Evolutionary conservation across 2,113 vertebrate genomes (phyloP), one percentile per base, ranked within the genome.

Genomic region (human): DNA sequence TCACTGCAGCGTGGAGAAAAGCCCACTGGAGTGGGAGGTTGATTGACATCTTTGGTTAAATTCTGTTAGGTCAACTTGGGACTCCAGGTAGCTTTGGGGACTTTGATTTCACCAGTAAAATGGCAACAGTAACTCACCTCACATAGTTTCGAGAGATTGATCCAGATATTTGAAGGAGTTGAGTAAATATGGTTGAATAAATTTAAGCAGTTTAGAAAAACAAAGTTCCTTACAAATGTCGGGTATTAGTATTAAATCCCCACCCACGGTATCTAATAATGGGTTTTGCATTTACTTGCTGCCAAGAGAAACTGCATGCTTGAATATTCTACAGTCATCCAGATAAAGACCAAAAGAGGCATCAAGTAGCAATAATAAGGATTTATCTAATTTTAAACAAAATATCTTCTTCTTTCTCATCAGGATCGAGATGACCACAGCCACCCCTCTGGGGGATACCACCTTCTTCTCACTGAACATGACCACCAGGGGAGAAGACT

Each of bases 351-450:
- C 16, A 8, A 38, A 70, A 50, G 43, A 68, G 35, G 7, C 20
- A 0, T 9, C 5, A 0, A 5, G 20, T 2, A 35, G 38, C 38
- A 12, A 32, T 45, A 50, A 16, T 10, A n/a, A 59, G 43, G 59
- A 14, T 79, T 8, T n/a, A 27, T 86, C 35, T 64, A 40, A 27
- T 50, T 35, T 87, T 93, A 97, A 90, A 75, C 70, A 20, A 27
- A 32, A 90, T 84, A 52, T 96, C 1, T 22, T 70, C 75, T 96
- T 68, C 2, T 9, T 72, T 89, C 83, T 85, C 98, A 93, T 27
- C 0, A 96, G 0, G 75, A 64, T 50, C 98, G 57, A 98, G 98
- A 99, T 99, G 99, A 99, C 98, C 82, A 98, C 98, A 0, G 98
- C 98, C 9, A 4, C 87, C 0, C 97, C 98, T 0, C 23, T 94